Evolutionary conservation across 1,140 invertebrate genomes (phyloP).

Genomic region (fruit fly (Drosophila melanogaster)): DNA sequence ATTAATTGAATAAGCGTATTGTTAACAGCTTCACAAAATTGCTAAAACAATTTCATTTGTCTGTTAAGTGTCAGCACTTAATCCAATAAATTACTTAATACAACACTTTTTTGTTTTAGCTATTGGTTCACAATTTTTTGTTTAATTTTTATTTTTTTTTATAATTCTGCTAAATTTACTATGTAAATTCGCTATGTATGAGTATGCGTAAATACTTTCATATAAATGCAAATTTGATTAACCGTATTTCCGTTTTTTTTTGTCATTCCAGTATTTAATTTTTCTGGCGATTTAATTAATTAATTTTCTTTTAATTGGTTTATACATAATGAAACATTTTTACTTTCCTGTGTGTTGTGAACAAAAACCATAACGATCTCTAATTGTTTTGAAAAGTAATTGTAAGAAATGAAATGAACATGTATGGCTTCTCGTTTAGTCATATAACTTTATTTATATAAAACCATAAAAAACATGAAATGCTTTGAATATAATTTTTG

Average conservation of each 20-base stretch:
- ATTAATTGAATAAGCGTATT: constrained; percentile 35
- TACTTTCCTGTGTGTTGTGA: not conserved
- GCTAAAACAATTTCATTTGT: constrained; percentile 17
- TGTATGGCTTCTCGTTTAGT: too few relatives aligned
- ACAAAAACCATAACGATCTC: not conserved
- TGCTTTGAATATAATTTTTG: too few relatives aligned
- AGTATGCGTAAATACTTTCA: constrained; percentile 66
- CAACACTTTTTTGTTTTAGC: constrained; percentile 47
- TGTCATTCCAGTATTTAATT: constrained; percentile 14
- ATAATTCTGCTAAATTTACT: constrained; percentile 71
- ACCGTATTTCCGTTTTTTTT: constrained; percentile 49
- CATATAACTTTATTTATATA: not conserved
- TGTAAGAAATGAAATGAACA: not conserved
- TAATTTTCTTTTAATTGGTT: constrained; percentile 58
- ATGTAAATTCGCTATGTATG: constrained; percentile 75
- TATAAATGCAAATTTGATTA: constrained; percentile 83
- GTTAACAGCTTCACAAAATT: constrained; percentile 23
- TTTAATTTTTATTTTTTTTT: constrained; percentile 13
- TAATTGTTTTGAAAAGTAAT: not conserved
- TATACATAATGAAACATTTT: constrained; percentile 21
- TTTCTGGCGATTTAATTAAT: constrained; percentile 50
- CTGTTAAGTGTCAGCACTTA: constrained; percentile 27
- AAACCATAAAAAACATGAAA: not conserved
- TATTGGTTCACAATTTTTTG: constrained; percentile 14
- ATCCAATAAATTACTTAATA: constrained; percentile 63